Evolutionary conservation across 2,797 vertebrate genomes (phyloP), one percentile per base, ranked within the genome.

Genomic region (Xerus rutilus): DNA sequence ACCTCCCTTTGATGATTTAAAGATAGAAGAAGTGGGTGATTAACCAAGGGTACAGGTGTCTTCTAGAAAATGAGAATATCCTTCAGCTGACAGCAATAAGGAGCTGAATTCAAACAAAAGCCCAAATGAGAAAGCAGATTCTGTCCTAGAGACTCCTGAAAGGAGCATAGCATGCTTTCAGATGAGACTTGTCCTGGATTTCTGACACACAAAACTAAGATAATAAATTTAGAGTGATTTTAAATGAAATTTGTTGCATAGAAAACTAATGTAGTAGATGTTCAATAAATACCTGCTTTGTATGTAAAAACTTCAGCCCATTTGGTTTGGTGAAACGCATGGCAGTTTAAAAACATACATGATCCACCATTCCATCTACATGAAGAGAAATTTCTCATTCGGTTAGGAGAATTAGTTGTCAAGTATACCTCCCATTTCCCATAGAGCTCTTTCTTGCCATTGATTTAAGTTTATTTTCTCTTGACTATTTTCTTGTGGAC

Each of bases 391-490:
- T 84, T 43, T 85, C 45, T 87, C 65, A 67, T 39, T 82, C 62
- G 85, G 3, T 15, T 11, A 89, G 14, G 7, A 65, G 52, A 90
- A 78, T 43, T 30, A 78, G 30, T 70, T 69, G 73, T 45, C 10
- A 86, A 76, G 15, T 49, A 39, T 52, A 74, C 10, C 14, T 67
- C 23, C 30, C 25, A 43, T 74, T 64, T 52, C 15, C 39, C 79
- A 47, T 28, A 77, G 21, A 88, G 15, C 14, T 77, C 35, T 94
- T n/a, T 76, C n/a, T 47, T 85, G 7, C 30, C 69, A 85, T 11
- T 78, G 28, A 95, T 57, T 79, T 92, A 88, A 73, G 65, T 59
- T 45, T 45, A 52, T 43, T 87, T 89, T 81, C 85, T 86, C 85
- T 86, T 84, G 14, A 62, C 3, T 4, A 25, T 67, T 90, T 69